Percentiles rank a stretch among this genome's conserved stretches.
phyloP scores from a whole-genome alignment of 2,113 vertebrate genomes.

The Syrrhaptes paradoxus region DNA sequence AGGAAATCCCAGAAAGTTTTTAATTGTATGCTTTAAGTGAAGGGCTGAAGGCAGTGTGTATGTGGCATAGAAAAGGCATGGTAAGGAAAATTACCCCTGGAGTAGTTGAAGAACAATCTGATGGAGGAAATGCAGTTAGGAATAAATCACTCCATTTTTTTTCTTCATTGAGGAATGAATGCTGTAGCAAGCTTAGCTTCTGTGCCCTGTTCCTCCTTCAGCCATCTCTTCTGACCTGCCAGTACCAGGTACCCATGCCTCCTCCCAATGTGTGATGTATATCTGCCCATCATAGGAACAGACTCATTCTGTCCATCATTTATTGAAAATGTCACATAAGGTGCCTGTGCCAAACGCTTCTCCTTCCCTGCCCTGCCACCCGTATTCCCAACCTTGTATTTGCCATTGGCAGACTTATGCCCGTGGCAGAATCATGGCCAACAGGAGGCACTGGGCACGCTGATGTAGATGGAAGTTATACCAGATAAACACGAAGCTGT shows the following conservation, averaged over 20 bases:
- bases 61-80: not conserved
- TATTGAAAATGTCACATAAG: not conserved
- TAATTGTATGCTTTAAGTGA: not conserved
- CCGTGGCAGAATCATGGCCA: not conserved
- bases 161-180: not conserved
- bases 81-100: not conserved
- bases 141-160: not conserved
- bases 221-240: not conserved
- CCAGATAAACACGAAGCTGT: not conserved
- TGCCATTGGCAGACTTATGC: not conserved
- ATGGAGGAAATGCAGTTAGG: not conserved
- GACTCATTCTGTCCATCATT: not conserved
- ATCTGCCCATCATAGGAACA: not conserved
- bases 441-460: not conserved
- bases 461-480: not conserved
- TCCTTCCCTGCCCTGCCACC: not conserved
- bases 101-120: not conserved
- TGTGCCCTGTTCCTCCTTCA: not conserved
- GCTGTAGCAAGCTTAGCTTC: not conserved
- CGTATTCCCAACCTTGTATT: not conserved
- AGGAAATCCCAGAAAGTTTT: not conserved
- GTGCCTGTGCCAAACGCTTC: not conserved
- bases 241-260: not conserved
- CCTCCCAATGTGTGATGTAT: not conserved
- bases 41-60: not conserved